phyloP scores from a whole-genome alignment of 1,140 invertebrate genomes.

The Oryzaephilus surinamensis region DNA sequence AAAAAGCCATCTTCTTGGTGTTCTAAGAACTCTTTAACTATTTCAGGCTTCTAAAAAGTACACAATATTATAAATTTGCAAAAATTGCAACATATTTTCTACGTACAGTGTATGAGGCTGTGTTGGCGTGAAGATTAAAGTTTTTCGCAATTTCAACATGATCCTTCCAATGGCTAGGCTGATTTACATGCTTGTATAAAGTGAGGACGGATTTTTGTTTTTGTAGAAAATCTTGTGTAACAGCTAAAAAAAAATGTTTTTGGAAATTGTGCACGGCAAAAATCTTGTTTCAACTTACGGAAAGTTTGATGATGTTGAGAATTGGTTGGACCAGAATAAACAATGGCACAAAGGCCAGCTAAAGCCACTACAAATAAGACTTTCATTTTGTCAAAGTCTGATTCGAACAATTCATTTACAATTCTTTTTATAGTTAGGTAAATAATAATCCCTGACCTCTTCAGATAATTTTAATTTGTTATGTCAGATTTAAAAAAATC shows the following conservation, averaged over 20 bases:
- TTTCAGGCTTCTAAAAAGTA: slow-evolving; percentile 35
- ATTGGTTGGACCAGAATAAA: background rate
- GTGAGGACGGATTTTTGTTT: slow-evolving; percentile 51
- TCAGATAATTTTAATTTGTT: too few species aligned
- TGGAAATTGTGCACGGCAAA: too few species aligned
- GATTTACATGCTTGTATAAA: slow-evolving; percentile 50
- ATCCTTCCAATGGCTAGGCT: slow-evolving; percentile 40
- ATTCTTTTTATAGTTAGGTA: too few species aligned
- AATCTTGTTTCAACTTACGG: slow-evolving; percentile 6
- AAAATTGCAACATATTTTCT: slow-evolving; percentile 8
- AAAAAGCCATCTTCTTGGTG: slow-evolving; percentile 44
- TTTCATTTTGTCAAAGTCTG: too few species aligned
- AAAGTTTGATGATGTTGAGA: slow-evolving; percentile 5
- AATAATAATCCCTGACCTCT: too few species aligned
- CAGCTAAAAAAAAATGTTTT: background rate
- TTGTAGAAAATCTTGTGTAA: slow-evolving; percentile 36
- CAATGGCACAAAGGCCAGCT: slow-evolving; percentile 1
- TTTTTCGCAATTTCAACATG: slow-evolving; percentile 41
- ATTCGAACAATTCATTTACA: too few species aligned
- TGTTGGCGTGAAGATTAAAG: slow-evolving; percentile 43
- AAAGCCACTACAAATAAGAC: background rate
- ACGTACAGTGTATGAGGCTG: slow-evolving; percentile 39
- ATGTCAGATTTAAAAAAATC: too few species aligned
- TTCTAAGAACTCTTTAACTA: slow-evolving; percentile 48
- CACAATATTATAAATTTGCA: slow-evolving; percentile 32